Evolutionary conservation across 2,113 vertebrate species (phyloP).

Genomic region (Numenius arquata): DNA sequence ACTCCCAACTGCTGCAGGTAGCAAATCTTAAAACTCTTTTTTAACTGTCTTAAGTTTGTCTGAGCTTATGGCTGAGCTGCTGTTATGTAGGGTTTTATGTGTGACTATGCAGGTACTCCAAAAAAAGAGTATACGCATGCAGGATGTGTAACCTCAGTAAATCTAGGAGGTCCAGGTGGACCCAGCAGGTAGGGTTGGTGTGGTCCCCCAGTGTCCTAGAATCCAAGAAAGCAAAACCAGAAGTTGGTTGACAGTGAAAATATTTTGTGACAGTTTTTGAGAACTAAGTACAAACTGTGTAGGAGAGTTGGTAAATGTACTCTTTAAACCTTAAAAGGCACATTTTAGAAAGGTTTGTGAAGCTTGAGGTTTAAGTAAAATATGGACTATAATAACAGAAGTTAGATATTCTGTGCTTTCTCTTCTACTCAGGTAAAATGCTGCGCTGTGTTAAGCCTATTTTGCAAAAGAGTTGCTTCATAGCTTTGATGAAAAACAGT

Average conservation of each 20-base stretch:
- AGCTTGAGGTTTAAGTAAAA: not conserved
- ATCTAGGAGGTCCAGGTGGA: not conserved
- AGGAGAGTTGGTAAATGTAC: not conserved
- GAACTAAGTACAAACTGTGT: not conserved
- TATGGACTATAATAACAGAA: not conserved
- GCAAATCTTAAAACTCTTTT: not conserved
- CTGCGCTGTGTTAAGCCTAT: not conserved
- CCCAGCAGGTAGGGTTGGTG: rapidly evolving
- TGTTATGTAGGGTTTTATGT: not conserved
- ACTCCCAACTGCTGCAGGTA: not conserved
- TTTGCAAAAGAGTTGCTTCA: not conserved
- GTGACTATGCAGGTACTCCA: rapidly evolving
- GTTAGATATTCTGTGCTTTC: not conserved
- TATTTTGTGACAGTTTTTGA: not conserved
- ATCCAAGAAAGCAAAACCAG: not conserved
- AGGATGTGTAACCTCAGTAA: not conserved
- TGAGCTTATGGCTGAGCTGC: not conserved
- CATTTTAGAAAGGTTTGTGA: not conserved
- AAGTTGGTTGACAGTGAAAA: not conserved
- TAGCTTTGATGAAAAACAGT: not conserved
- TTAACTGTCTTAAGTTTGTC: not conserved
- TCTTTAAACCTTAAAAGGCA: not conserved
- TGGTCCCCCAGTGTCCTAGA: rapidly evolving
- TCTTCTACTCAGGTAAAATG: not conserved
- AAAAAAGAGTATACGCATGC: not conserved